Base-by-base conservation (phyloP, 2,797 vertebrate genomes). In the Babyrousa celebensis region DNA sequence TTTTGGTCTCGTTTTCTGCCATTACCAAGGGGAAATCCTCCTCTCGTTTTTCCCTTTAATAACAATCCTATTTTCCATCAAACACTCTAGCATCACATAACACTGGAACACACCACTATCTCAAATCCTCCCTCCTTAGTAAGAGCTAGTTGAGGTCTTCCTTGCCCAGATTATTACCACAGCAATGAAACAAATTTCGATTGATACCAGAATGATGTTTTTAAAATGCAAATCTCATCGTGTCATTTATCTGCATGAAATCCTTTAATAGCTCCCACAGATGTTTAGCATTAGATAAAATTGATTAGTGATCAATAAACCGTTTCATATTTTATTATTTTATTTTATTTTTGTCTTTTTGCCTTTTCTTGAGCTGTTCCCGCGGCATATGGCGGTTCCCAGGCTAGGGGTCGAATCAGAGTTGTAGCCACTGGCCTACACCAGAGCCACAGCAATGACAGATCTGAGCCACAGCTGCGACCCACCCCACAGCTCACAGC, bases 161-260 rank as follows among this genome's bases (percentile, higher is more conserved):
- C 32, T 97, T 82, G 83, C 5, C 32, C 27, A 56, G n/a, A 40
- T 67, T 63, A 68, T 6, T 62, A 12, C 27, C 91, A 15, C 2
- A 88, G 58, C 71, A 91, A 16, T 58, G 16, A 21, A 92, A 87
- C 1, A 11, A 3, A 56, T 54, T 87, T 87, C 75, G 40, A 48
- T 0, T 58, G 54, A 62, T 71, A 71, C 4, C 48, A 94, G 48
- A 67, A 71, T 65, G 20, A 87, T 62, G 48, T 94, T 89, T 92
- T 77, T 96, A 96, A 75, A 94, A 91, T 65, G 23, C 5, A 79
- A 89, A 91, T 17, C 15, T 90, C 36, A 84, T 78, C 20, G 79
- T 60, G 74, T 70, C 79, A 96, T 94, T 79, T 85, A 95, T n/a
- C 43, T 80, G 16, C 23, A 40, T 58, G 56, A 95, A 94, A 75